phyloP scores from a whole-genome alignment of 2,113 vertebrate species.

The Monopterus albus region DNA sequence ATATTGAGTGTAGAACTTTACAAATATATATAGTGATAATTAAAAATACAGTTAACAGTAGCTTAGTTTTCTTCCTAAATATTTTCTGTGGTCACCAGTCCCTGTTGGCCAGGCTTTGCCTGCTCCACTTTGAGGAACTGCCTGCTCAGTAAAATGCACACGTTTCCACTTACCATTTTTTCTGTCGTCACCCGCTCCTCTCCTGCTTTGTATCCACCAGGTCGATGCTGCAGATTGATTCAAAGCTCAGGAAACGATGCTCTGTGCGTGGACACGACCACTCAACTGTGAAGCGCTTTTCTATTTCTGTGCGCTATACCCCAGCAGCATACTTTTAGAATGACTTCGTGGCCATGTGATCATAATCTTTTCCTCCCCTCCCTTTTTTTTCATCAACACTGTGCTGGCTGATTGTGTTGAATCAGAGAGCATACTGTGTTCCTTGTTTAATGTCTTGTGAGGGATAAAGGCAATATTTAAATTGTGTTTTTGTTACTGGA shows the following conservation, averaged over 20 bases:
- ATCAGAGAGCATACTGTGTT: slow-evolving; percentile 50
- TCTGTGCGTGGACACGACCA: slow-evolving; percentile 10
- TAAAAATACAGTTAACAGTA: not conserved
- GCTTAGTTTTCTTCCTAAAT: not conserved
- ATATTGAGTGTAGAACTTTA: not conserved
- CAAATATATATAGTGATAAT: not conserved
- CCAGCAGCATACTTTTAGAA: slow-evolving; percentile 60
- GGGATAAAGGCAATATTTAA: slow-evolving; percentile 7
- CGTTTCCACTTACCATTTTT: slow-evolving; percentile 78
- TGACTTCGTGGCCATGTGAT: slow-evolving; percentile 72
- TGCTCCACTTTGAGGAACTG: slow-evolving; percentile 10
- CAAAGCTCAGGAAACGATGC: slow-evolving; percentile 36
- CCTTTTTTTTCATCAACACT: slow-evolving; percentile 39
- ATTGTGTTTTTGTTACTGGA: slow-evolving; percentile 8
- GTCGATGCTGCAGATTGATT: not conserved
- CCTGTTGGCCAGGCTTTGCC: slow-evolving; percentile 22
- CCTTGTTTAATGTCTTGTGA: slow-evolving; percentile 54
- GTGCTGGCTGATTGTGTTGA: slow-evolving; percentile 42
- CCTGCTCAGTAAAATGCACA: slow-evolving; percentile 33
- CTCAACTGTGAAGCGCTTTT: slow-evolving; percentile 20
- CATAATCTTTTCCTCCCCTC: slow-evolving; percentile 46
- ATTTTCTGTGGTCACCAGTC: not conserved
- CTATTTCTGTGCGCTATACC: slow-evolving; percentile 34
- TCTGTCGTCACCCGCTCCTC: slow-evolving; percentile 30
- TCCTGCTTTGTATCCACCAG: slow-evolving; percentile 40